Conservation (phyloP, 2,888 invertebrate genomes). For the Phlogophora meticulosa region DNA sequence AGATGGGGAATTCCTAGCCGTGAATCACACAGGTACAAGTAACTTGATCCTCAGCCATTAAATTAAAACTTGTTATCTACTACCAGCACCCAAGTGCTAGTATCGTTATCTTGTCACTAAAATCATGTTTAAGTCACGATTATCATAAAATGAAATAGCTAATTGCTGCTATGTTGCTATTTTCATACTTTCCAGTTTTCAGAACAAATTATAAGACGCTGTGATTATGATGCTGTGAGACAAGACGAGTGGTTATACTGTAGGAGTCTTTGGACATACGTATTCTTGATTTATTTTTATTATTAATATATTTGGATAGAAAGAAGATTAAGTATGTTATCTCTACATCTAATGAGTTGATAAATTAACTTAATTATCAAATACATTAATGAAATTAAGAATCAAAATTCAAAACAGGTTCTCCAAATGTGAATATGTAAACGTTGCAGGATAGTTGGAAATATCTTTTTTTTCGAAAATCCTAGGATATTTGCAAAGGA, state of each 20-base stretch:
- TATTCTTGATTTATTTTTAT: conserved; percentile 2
- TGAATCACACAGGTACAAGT: conserved; percentile 26
- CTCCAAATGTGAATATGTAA: conserved; percentile 2
- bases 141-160: conserved; percentile 46
- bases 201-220: conserved; percentile 23
- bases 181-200: conserved; percentile 28
- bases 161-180: conserved; percentile 26
- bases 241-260: not conserved
- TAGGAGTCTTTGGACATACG: conserved; percentile 7
- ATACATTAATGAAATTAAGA: conserved; percentile 11
- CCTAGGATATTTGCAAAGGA: no score
- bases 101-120: conserved; percentile 32
- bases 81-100: not conserved
- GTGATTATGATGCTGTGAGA: conserved; percentile 1
- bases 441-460: not conserved
- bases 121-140: conserved; percentile 34
- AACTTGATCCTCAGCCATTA: conserved; percentile 31
- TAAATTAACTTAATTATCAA: conserved; percentile 31
- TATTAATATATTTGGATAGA: not conserved
- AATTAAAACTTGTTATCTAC: conserved; percentile 31
- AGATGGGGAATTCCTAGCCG: not conserved
- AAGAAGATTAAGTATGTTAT: not conserved
- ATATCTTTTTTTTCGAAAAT: no score
- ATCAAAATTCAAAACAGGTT: not conserved
- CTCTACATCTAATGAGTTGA: not conserved